Evolutionary conservation across 2,797 vertebrate species (phyloP).

Genomic region (Fistularia commersonii): DNA sequence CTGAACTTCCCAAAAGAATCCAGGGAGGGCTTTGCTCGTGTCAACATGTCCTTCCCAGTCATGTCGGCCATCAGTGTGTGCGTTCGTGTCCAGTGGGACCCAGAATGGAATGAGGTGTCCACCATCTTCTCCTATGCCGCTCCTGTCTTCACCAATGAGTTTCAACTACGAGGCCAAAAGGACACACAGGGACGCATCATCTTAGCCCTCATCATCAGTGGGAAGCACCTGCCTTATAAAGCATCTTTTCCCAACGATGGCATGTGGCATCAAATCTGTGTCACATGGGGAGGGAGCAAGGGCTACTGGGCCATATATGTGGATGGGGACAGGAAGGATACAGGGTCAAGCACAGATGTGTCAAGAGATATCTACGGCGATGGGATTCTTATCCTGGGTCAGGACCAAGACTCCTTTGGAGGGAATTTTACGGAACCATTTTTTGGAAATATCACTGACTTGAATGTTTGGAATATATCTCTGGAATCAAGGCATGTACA

Average conservation of each 20-base stretch:
- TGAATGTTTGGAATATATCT: constrained; percentile 78
- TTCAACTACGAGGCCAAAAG: constrained; percentile 82
- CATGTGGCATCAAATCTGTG: constrained; percentile 86
- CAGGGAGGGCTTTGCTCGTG: constrained; percentile 71
- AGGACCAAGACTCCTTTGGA: constrained; percentile 89
- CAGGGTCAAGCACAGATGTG: constrained; percentile 49
- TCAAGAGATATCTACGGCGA: constrained; percentile 72
- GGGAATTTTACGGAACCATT: constrained; percentile 90
- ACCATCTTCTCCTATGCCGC: constrained; percentile 86
- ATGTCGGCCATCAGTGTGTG: constrained; percentile 79
- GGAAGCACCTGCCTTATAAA: constrained; percentile 83
- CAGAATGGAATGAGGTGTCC: constrained; percentile 62
- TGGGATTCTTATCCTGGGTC: constrained; percentile 87
- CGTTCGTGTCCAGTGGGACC: constrained; percentile 83
- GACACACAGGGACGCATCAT: constrained; percentile 71
- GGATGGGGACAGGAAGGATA: constrained; percentile 72
- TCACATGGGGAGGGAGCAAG: constrained; percentile 75
- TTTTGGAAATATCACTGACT: constrained; percentile 84
- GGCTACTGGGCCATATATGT: constrained; percentile 81
- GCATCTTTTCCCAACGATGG: constrained; percentile 75
- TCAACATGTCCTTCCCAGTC: constrained; percentile 72
- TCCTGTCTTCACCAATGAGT: constrained; percentile 80
- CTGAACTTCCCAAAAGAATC: constrained; percentile 79
- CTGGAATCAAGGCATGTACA: constrained; percentile 70
- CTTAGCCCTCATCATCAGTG: constrained; percentile 82